Evolutionary conservation across 2,113 vertebrate species (phyloP).

Genomic region (Esox niger): DNA sequence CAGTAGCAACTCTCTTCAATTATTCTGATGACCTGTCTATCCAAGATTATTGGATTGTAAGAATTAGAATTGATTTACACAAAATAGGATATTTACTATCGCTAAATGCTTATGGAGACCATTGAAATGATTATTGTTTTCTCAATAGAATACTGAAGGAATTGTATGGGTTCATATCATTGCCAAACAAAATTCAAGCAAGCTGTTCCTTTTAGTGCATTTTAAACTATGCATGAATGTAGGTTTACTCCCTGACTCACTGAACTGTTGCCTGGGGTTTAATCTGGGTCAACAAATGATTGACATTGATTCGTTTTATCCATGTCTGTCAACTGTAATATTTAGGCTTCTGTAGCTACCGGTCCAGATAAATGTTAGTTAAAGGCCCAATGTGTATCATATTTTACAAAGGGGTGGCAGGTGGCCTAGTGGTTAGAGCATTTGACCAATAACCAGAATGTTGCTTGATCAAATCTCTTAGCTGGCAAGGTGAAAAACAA

Average conservation of each 20-base stretch:
- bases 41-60: not conserved
- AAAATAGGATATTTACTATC: not conserved
- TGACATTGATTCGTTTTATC: not conserved
- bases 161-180: not conserved
- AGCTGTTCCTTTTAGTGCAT: not conserved
- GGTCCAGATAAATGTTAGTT: no score
- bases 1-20: not conserved
- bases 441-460: no score
- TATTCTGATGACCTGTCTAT: not conserved
- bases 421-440: no score
- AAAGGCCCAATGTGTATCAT: no score
- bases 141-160: not conserved
- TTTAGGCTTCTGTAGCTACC: no score
- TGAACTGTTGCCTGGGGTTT: not conserved
- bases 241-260: not conserved
- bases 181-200: not conserved
- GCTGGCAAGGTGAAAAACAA: no score
- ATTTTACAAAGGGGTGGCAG: no score
- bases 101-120: not conserved
- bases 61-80: not conserved
- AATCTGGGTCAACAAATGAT: not conserved
- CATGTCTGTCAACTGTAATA: not conserved
- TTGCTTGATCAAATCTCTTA: no score
- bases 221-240: not conserved
- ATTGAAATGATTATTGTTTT: not conserved